Base-by-base conservation (phyloP, 2,797 vertebrate genomes). In the Hirundo rustica region DNA sequence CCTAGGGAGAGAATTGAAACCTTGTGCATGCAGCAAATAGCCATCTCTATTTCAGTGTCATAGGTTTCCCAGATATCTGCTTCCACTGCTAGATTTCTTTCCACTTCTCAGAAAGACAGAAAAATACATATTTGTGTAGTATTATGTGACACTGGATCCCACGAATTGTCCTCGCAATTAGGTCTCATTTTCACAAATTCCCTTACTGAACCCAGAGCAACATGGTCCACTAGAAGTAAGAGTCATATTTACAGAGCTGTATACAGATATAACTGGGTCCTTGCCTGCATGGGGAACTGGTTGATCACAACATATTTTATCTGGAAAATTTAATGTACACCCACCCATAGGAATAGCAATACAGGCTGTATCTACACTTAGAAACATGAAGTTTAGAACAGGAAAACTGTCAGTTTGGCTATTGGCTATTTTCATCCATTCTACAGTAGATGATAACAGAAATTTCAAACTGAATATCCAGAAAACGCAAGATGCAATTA, bases 1-100 rank as follows among this genome's bases (percentile, higher is more conserved):
- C 73, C 73, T 75, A 47, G 71, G 50, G 72, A 92, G 44, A 93
- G 44, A 89, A 96, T 70, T 93, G 84, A 73, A 95, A 85, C 47
- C 67, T 83, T 85, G 54, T 34, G 26, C 4, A 4, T 64, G 34
- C 40, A 51, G 9, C 74, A 82, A 92, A 53, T 71, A 44, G 58
- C 11, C 55, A 54, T 87, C 76, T 92, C 94, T 93, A 76, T 64
- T 76, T 70, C 36, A 57, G 76, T 50, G 50, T 67, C 45, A 53
- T 25, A 53, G 26, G 26, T 78, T 72, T 21, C 25, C n/a, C 26
- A 77, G 55, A 91, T n/a, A 60, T 92, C 60, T 65, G 13, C 26
- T 75, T 71, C 72, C 58, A n/a, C 77, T 80, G 58, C 10, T 44
- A 68, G 66, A 74, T 85, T 61, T 20, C 67, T 66, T 89, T 51